A percentile compares a stretch with the other conserved stretches of the same genome.
Evolutionary conservation across 2,113 vertebrate genomes (phyloP).

Genomic region (Microcebus tavaratra): DNA sequence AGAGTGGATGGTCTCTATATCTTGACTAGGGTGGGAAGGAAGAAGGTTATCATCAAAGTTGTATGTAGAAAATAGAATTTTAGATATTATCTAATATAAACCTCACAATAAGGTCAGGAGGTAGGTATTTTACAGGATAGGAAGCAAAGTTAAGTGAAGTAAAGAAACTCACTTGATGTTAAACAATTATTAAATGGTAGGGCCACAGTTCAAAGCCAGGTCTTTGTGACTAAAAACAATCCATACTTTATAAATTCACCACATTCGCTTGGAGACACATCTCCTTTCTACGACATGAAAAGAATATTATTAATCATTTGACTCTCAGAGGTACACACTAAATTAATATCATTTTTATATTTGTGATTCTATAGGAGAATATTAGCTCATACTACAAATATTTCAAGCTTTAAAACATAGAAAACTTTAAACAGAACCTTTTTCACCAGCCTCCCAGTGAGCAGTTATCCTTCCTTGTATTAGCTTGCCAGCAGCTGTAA

Average conservation of each 20-base stretch:
- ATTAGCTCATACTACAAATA: not conserved
- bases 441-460: not conserved
- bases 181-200: not conserved
- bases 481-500: not conserved
- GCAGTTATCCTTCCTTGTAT: not conserved
- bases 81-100: not conserved
- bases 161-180: not conserved
- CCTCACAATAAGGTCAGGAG: not conserved
- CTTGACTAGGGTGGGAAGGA: not conserved
- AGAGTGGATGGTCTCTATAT: not conserved
- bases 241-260: constrained; percentile 32
- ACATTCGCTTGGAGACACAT: not conserved
- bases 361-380: not conserved
- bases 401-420: constrained; percentile 35
- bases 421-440: constrained; percentile 14
- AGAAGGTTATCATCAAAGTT: not conserved
- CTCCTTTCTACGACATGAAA: not conserved
- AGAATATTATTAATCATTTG: not conserved
- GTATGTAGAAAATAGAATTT: not conserved
- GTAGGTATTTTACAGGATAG: not conserved
- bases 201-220: not conserved
- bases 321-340: not conserved
- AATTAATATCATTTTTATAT: constrained; percentile 39
- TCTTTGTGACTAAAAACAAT: not conserved
- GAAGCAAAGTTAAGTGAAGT: not conserved